A percentile compares a stretch with the other conserved stretches of the same genome.
phyloP scores from a whole-genome alignment of 2,797 vertebrate genomes.

The Myotis vivesi region DNA sequence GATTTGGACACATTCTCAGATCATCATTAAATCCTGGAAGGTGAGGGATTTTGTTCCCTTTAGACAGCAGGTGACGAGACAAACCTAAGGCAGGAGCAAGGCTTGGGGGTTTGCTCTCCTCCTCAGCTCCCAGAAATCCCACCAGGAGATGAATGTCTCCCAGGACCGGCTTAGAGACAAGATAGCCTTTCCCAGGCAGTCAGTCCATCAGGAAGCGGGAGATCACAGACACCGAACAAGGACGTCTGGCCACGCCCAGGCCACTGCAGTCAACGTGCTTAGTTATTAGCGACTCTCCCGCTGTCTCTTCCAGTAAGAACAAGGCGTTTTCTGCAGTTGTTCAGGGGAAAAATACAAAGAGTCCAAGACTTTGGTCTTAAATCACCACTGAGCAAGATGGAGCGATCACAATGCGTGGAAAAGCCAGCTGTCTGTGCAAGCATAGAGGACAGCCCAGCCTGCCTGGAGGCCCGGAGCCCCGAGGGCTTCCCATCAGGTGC shows the following conservation, averaged over 20 bases:
- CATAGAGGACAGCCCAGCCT: accelerated
- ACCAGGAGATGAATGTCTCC: conserved; percentile 12
- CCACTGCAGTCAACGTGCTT: not conserved
- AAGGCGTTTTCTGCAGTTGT: conserved; percentile 36
- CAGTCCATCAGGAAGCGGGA: conserved; percentile 17
- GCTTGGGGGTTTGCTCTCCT: not conserved
- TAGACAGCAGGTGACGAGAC: not conserved
- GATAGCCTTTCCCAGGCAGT: conserved; percentile 58
- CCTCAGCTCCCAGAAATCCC: not conserved
- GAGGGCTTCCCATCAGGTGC: not conserved
- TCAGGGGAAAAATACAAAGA: not conserved
- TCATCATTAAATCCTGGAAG: not conserved
- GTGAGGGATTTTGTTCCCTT: not conserved
- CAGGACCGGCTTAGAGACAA: not conserved
- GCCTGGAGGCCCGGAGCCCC: not conserved
- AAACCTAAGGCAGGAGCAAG: not conserved
- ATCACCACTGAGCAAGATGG: not conserved
- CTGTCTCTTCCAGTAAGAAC: not conserved
- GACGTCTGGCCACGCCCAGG: not conserved
- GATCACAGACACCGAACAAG: not conserved
- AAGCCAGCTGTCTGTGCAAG: not conserved
- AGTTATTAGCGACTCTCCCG: not conserved
- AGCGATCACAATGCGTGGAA: not conserved
- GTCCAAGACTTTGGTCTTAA: not conserved
- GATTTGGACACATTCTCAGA: not conserved